phyloP scores from a whole-genome alignment of 1,140 invertebrate genomes.

The Pseudoatta argentina region DNA sequence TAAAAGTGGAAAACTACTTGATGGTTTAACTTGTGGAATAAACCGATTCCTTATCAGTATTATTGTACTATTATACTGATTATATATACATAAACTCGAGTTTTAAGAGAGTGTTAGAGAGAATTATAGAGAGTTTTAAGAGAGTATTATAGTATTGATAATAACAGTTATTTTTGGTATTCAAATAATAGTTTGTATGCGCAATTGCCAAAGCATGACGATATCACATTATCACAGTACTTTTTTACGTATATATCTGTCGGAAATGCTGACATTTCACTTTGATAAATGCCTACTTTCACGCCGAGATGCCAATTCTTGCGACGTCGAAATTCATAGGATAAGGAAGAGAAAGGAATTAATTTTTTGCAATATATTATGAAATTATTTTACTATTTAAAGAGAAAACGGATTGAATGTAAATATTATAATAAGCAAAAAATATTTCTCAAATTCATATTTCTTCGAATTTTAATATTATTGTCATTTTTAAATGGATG shows the following conservation, averaged over 20 bases:
- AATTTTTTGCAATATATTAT: background rate
- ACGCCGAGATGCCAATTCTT: background rate
- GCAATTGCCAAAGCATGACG: background rate
- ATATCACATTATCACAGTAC: background rate
- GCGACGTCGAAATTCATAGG: background rate
- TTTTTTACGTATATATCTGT: constrained; percentile 22
- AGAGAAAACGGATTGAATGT: background rate
- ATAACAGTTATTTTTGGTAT: constrained; percentile 25
- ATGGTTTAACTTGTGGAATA: background rate
- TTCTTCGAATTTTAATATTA: too few relatives aligned
- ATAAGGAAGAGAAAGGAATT: constrained; percentile 11
- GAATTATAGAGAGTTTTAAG: too few relatives aligned
- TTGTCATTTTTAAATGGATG: too few relatives aligned
- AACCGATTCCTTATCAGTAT: constrained; percentile 27
- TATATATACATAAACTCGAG: background rate
- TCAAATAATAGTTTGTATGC: background rate
- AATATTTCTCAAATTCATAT: too few relatives aligned
- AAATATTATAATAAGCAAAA: too few relatives aligned
- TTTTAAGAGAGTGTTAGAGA: background rate
- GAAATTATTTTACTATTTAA: background rate
- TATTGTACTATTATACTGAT: background rate
- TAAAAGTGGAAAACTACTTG: background rate
- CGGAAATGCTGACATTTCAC: background rate
- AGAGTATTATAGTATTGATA: background rate
- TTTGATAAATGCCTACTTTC: background rate